Conservation (phyloP, 2,888 invertebrate genomes). For the Nycteola revayana region DNA sequence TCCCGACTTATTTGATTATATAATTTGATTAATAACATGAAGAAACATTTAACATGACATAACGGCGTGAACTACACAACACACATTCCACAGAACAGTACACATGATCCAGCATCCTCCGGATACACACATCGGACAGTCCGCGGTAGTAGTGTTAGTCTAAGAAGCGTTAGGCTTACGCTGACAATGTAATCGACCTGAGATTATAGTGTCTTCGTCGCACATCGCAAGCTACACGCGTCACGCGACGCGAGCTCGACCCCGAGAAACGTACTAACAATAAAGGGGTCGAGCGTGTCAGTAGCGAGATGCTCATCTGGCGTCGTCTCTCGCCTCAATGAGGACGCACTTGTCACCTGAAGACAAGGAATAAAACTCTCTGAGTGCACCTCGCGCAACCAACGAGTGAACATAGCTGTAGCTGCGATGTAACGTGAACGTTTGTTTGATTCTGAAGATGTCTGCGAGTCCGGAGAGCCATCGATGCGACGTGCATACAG, state of each 20-base stretch:
- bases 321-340: constrained; percentile 88
- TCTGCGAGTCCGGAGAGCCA: constrained; percentile 78
- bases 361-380: constrained; percentile 84
- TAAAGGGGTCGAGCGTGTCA: constrained; percentile 70
- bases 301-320: constrained; percentile 79
- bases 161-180: constrained; percentile 81
- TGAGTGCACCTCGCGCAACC: constrained; percentile 76
- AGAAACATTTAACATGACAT: constrained; percentile 59
- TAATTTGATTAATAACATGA: constrained; percentile 32
- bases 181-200: constrained; percentile 79
- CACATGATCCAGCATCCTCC: constrained; percentile 74
- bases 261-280: constrained; percentile 68
- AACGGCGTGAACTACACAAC: constrained; percentile 76
- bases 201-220: constrained; percentile 76
- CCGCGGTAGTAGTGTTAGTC: constrained; percentile 68
- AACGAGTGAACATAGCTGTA: constrained; percentile 77
- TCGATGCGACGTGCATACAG: constrained; percentile 73
- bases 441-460: constrained; percentile 63
- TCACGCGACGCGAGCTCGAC: constrained; percentile 63
- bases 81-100: constrained; percentile 77
- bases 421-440: constrained; percentile 80
- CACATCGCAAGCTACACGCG: constrained; percentile 80
- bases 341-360: constrained; percentile 92
- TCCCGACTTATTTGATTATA: constrained; percentile 40
- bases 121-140: constrained; percentile 76